Evolutionary conservation across 2,113 vertebrate species (phyloP), one percentile per base, ranked within the genome.

Genomic region (Semnornis frantzii): DNA sequence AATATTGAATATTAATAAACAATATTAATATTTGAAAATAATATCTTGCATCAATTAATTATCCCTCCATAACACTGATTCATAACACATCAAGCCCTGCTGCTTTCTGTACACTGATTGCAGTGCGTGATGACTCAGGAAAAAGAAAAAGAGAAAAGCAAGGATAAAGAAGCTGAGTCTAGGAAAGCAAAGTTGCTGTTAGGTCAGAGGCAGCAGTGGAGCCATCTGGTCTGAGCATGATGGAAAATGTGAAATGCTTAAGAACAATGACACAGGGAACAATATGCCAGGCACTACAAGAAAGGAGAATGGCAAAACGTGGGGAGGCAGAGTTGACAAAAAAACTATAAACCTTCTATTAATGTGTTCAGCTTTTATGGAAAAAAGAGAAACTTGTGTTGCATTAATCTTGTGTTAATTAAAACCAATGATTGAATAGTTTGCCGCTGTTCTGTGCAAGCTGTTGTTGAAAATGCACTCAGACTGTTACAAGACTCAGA

Each of bases 181-280:
- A 19, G 15, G 34, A n/a, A 50, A n/a, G 63, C 52, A 70, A 78
- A 82, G 28, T 8, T 74, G 62, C 58, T 25, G 74, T 71, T 71
- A 87, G 34, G 31, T 63, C 25, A 82, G 42, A 63, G 74, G 25
- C 54, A 75, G 30, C 46, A 76, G 34, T 28, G 20, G 44, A 82
- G 27, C 66, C 25, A 66, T 7, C 34, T 3, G 2, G 68, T 33
- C 44, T 31, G 28, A 69, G 62, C 25, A 74, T 52, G 52, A 68
- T 14, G 34, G 27, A 52, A 76, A 50, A 80, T 0, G 0, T 16
- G 31, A 70, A 74, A 69, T 9, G 5, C 19, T 21, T 30, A 66
- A 82, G 52, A 68, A 16, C 12, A 33, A 12, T 6, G 46, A 48
- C 23, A 34, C 2, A 4, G 15, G 20, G 24, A 80, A 52, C 13